Base-by-base conservation (phyloP, 2,888 invertebrate species). In the Aphodius sticticus region DNA sequence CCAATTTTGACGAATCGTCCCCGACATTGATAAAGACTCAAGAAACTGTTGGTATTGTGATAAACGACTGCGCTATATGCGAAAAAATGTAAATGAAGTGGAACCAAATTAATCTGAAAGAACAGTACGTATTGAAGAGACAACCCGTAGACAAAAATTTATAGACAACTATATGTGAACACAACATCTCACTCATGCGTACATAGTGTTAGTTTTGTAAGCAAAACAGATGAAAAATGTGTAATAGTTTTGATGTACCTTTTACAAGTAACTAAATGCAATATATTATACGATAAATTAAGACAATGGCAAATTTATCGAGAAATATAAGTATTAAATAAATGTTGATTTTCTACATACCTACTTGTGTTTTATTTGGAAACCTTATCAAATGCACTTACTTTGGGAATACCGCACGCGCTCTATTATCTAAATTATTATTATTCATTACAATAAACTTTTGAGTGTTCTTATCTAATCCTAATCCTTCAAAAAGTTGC, bases 61-160 rank as follows among this genome's bases (percentile, higher is more conserved):
- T 74, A 74, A n/a, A 74, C 14, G 74, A 74, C 74, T 74, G 74
- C 36, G 74, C 74, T n/a, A 74, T 36, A 16, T 26, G 74, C 36
- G 36, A 26, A 74, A 74, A 74, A 26, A 16, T 74, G 74, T 74
- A 74, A 74, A 12, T 53, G 12, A 53, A 53, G 12, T 53, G 53
- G 53, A 53, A 26, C 26, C 26, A 26, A 53, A 53, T 53, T 53
- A 53, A 9, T 2, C 53, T 53, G 53, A 53, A 53, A 53, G 53
- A 53, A 53, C 53, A 12, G 53, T 53, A 12, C 53, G 53, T 53
- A 9, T 53, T 12, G 53, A 53, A 53, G 53, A 53, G 12, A 53
- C 12, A 12, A 53, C 7, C 53, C 53, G 12, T 53, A 53, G 53
- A 53, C 7, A 5, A 53, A 53, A 53, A 7, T 53, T 1, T 12